Conservation (phyloP, 2,888 invertebrate genomes). For the Choristoneura rosaceana region DNA sequence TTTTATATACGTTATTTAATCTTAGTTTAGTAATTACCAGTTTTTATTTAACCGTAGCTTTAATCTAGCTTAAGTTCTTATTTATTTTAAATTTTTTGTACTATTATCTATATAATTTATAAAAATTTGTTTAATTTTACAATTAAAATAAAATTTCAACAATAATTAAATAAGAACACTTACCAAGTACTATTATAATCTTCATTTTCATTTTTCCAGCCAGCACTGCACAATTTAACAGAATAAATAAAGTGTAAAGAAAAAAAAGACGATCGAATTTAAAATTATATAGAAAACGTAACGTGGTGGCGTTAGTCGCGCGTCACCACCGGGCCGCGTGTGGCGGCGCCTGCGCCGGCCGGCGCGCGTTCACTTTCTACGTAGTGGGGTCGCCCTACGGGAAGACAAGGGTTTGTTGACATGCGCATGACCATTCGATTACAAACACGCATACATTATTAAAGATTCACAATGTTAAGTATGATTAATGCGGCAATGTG, state of each 20-base stretch:
- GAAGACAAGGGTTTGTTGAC: slow-evolving; percentile 79
- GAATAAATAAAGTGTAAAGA: slow-evolving; percentile 43
- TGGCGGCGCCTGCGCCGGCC: slow-evolving; percentile 60
- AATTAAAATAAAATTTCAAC: neutral
- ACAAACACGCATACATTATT: slow-evolving; percentile 32
- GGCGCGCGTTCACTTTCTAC: slow-evolving; percentile 81
- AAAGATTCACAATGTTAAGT: neutral
- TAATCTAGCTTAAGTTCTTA: neutral
- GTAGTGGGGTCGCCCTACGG: slow-evolving; percentile 75
- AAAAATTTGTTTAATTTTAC: slow-evolving; percentile 17
- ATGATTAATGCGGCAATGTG: neutral
- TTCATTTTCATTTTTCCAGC: slow-evolving; percentile 65
- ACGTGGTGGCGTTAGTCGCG: slow-evolving; percentile 73
- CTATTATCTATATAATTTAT: slow-evolving; percentile 17
- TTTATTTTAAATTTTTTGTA: neutral
- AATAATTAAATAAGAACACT: slow-evolving; percentile 52
- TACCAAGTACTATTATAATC: slow-evolving; percentile 72
- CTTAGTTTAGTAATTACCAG: no score
- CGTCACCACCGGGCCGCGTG: slow-evolving; percentile 75
- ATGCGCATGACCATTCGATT: slow-evolving; percentile 46
- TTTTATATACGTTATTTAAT: no score
- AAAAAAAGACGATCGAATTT: slow-evolving; percentile 47
- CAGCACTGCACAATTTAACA: slow-evolving; percentile 68
- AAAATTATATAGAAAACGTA: slow-evolving; percentile 54
- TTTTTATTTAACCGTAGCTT: no score